phyloP scores from a whole-genome alignment of 2,113 vertebrate genomes.

The Poeciliopsis occidentalis region DNA sequence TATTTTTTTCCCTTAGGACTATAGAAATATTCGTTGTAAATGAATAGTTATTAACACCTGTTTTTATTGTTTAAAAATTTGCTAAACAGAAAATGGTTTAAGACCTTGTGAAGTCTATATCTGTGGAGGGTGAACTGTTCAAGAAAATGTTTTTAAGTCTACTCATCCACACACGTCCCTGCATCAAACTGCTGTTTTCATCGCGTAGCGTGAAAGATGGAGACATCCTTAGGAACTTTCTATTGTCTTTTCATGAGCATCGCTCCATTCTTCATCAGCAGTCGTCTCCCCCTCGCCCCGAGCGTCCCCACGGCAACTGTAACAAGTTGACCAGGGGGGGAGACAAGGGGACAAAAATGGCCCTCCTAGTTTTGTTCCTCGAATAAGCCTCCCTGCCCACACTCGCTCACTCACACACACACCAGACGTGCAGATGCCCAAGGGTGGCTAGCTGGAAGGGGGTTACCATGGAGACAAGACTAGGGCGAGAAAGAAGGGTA shows the following conservation, averaged over 20 bases:
- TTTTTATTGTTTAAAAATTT: no score
- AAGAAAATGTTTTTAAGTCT: no score
- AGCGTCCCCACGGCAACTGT: constrained; percentile 62
- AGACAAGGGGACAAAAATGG: constrained; percentile 45
- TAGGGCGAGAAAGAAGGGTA: constrained; percentile 63
- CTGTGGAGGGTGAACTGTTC: no score
- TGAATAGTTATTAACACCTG: no score
- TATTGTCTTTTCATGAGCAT: constrained; percentile 23
- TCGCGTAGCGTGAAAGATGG: constrained; percentile 7
- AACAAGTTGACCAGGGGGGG: constrained; percentile 61
- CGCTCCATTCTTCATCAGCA: constrained; percentile 20
- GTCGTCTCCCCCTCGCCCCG: constrained; percentile 35
- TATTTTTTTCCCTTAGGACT: no score
- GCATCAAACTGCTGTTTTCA: neutral
- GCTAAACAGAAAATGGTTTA: no score
- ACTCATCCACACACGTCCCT: no score
- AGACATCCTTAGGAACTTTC: constrained; percentile 50
- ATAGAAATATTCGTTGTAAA: no score
- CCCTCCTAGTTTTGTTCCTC: constrained; percentile 58
- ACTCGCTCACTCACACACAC: constrained; percentile 33
- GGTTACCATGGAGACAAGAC: constrained; percentile 77
- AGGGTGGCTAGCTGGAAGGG: constrained; percentile 71
- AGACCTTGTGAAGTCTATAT: no score
- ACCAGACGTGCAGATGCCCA: constrained; percentile 55
- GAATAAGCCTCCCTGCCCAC: constrained; percentile 69